phyloP scores from a whole-genome alignment of 2,113 vertebrate genomes.

The Gallinago undulata region DNA sequence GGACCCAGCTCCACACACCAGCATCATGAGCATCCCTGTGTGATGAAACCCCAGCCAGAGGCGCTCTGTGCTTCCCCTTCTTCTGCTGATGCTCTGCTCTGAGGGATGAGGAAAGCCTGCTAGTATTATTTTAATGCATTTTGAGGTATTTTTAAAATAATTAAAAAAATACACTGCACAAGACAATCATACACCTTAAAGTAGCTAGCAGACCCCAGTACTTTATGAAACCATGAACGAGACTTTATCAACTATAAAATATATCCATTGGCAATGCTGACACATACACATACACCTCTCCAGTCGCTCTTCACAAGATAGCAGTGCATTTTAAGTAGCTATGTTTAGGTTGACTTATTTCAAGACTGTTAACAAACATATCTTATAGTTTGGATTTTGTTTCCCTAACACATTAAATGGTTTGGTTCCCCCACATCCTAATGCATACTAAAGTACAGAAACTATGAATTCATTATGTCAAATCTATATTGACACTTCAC shows the following conservation, averaged over 20 bases:
- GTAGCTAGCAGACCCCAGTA: not conserved
- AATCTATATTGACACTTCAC: not conserved
- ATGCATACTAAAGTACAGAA: not conserved
- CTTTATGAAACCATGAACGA: not conserved
- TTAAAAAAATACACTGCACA: not conserved
- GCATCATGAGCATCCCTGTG: fast-evolving
- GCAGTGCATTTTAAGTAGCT: not conserved
- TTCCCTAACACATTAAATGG: not conserved
- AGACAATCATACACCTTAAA: not conserved
- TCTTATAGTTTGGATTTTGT: not conserved
- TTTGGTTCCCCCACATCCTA: not conserved
- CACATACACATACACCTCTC: not conserved
- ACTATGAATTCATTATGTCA: not conserved
- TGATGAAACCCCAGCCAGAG: not conserved
- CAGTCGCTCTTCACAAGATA: not conserved
- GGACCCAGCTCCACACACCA: not conserved
- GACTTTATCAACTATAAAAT: not conserved
- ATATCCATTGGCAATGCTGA: not conserved
- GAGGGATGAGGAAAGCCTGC: not conserved
- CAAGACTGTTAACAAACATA: not conserved
- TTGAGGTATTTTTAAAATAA: not conserved
- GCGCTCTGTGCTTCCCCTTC: not conserved
- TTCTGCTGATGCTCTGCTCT: not conserved
- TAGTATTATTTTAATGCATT: not conserved
- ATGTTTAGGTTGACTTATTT: not conserved